These are phyloP conservation scores for Synergus itoensis DNA, from an alignment of 2,888 invertebrate genomes.

Conservation along the genomic window DNA sequence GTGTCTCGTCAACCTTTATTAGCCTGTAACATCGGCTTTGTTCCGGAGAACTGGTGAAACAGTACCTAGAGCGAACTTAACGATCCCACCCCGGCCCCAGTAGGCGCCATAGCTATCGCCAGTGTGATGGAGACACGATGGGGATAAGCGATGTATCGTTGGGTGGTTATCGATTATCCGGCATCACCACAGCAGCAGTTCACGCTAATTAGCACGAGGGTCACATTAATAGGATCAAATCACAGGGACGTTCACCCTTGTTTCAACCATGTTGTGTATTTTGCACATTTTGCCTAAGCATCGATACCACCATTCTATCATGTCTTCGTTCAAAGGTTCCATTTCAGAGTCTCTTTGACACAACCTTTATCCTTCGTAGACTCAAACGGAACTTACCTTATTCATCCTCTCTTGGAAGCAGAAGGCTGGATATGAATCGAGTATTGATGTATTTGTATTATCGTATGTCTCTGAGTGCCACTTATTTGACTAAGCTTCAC, in stretches of 20 bases:
- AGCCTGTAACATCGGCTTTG: constrained; percentile 67
- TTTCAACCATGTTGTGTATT: constrained; percentile 62
- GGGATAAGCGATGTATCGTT: constrained; percentile 60
- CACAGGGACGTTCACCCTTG: constrained; percentile 67
- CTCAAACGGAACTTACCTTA: background rate
- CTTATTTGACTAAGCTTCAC: background rate
- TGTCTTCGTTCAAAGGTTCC: background rate
- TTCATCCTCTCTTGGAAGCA: background rate
- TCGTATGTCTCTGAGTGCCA: background rate
- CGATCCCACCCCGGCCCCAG: constrained; percentile 58
- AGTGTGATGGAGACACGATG: constrained; percentile 51
- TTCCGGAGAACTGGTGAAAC: constrained; percentile 67
- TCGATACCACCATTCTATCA: background rate
- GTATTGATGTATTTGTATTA: background rate
- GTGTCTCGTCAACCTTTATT: constrained; percentile 62
- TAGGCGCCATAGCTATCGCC: constrained; percentile 27
- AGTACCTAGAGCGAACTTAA: constrained; percentile 63
- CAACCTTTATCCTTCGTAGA: background rate
- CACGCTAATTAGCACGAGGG: constrained; percentile 69
- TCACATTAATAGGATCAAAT: constrained; percentile 70
- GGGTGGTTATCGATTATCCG: constrained; percentile 66
- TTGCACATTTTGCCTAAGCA: constrained; percentile 53
- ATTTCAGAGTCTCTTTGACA: constrained; percentile 18
- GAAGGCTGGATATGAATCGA: background rate
- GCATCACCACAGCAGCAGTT: constrained; percentile 66